Evolutionary conservation across 2,113 vertebrate species (phyloP), one percentile per base, ranked within the genome.

Genomic region (Lepus europaeus): DNA sequence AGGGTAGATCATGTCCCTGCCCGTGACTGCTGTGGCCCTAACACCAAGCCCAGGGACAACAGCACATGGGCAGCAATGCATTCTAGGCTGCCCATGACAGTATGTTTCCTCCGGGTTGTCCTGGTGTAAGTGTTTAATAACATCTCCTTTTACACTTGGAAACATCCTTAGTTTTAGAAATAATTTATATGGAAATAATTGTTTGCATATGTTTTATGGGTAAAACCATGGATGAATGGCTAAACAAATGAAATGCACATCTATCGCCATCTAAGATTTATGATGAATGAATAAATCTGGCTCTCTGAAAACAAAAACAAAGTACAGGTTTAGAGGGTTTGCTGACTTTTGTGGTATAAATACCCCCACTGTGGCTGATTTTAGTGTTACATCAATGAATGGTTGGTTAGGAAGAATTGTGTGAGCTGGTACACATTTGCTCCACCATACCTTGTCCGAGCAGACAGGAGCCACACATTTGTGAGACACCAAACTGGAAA

Each of bases 251-350:
- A 92, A 22, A 82, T 81, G 66, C 1, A 12, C 22, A 69, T 74
- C 49, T 90, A 19, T 93, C n/a, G 73, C 39, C 10, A 19, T 68
- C 25, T 59, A 36, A 91, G 69, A n/a, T 2, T 8, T 63, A 12
- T 51, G 74, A 82, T 72, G 83, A 87, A 64, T 27, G 19, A 20
- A 69, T 69, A 77, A 31, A 51, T 5, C 9, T 25, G 31, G 51
- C 19, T 96, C 19, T 91, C 49, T 56, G 33, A 74, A 93, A 85
- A 94, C 23, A 87, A 80, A 89, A 45, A 25, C 56, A 83, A 88
- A 78, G 2, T 29, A 25, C 25, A 25, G 16, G 29, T 51, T 53
- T 87, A 29, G 20, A 25, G 25, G 8, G 10, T 53, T 66, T 33
- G 33, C 31, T 85, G 68, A 64, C 29, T 39, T 84, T 53, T 49